phyloP scores from a whole-genome alignment of 1,140 invertebrate species.

The Drosophila pachea region DNA sequence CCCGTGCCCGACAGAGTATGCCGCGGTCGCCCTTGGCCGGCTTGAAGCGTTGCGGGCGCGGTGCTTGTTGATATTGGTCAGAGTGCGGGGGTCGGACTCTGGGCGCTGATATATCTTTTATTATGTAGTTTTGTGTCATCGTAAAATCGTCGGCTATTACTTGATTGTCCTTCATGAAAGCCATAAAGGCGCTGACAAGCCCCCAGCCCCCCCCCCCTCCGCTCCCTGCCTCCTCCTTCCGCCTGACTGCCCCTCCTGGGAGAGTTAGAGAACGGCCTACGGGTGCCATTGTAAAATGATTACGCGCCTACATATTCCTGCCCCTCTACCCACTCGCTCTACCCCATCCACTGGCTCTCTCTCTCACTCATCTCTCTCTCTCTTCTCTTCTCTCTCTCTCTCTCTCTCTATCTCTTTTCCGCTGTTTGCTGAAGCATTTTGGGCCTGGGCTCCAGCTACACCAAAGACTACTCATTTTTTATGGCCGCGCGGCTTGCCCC shows the following conservation, averaged over 20 bases:
- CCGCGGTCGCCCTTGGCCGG: constrained; percentile 49
- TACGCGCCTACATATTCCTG: constrained; percentile 49
- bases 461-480: constrained; percentile 59
- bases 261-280: constrained; percentile 29
- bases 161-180: constrained; percentile 73
- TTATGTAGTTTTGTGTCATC: constrained; percentile 75
- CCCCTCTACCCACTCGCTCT: background rate
- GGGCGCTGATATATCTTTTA: constrained; percentile 68
- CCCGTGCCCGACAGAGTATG: background rate
- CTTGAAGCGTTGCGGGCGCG: background rate
- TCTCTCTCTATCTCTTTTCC: constrained; percentile 27
- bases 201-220: background rate
- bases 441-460: constrained; percentile 18
- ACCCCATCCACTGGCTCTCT: constrained; percentile 12
- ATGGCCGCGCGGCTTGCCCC: constrained; percentile 21
- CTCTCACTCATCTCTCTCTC: constrained; percentile 48
- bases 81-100: constrained; percentile 17
- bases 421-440: constrained; percentile 47
- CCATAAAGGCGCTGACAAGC: constrained; percentile 64
- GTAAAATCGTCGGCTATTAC: constrained; percentile 73
- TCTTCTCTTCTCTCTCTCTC: background rate
- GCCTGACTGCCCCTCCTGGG: too few relatives aligned
- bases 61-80: constrained; percentile 8
- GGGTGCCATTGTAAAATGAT: constrained; percentile 73
- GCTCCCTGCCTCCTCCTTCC: too few relatives aligned